Evolutionary conservation across 2,113 vertebrate genomes (phyloP).

Genomic region (Tachysurus vachellii): DNA sequence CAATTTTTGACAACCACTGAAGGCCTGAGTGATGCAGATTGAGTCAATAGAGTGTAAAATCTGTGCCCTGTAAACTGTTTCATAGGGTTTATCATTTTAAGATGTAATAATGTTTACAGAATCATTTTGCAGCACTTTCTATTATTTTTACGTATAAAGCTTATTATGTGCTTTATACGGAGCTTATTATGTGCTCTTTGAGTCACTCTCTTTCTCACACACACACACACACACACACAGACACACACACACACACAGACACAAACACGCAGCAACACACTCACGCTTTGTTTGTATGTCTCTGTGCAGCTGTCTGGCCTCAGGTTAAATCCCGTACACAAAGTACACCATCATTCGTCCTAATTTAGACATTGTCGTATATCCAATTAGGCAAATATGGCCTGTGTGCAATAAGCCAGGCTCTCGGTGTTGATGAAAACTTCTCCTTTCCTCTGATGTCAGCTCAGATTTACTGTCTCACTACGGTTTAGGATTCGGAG

Average conservation of each 20-base stretch:
- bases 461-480: conserved; percentile 7
- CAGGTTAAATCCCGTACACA: conserved; percentile 54
- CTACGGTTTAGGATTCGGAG: conserved; percentile 7
- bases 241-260: background rate
- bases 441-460: background rate
- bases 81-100: background rate
- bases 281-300: conserved; percentile 17
- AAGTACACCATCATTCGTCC: conserved; percentile 63
- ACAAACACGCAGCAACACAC: background rate
- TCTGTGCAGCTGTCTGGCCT: conserved; percentile 20
- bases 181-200: conserved; percentile 1
- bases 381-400: conserved; percentile 69
- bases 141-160: too few species aligned
- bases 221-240: background rate
- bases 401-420: conserved; percentile 33
- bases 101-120: background rate
- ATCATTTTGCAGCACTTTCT: background rate
- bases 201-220: background rate
- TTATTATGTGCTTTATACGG: background rate
- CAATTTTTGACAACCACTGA: background rate
- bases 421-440: conserved; percentile 6
- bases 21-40: conserved; percentile 5
- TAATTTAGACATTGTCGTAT: conserved; percentile 67
- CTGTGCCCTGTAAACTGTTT: background rate
- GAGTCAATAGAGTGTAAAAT: background rate